Evolutionary conservation across 2,113 vertebrate genomes (phyloP).

Genomic region (Sinocyclocheilus rhinocerous): DNA sequence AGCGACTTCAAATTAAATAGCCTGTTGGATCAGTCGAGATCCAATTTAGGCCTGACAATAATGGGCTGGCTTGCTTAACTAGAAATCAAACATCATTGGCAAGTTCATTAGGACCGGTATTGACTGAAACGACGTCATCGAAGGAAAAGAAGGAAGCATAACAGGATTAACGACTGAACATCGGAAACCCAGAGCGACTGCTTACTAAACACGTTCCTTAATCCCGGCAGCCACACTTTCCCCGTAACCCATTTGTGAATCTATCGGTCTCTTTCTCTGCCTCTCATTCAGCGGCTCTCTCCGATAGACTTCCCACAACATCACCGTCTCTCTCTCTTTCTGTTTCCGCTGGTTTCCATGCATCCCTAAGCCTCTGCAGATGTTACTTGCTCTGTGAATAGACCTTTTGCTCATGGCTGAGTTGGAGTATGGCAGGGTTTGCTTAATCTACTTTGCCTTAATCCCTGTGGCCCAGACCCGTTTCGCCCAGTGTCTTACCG

Average conservation of each 20-base stretch:
- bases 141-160: slow-evolving; percentile 35
- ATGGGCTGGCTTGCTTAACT: slow-evolving; percentile 38
- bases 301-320: slow-evolving; percentile 9
- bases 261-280: background rate
- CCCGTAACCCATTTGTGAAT: slow-evolving; percentile 18
- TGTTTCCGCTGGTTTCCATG: slow-evolving; percentile 47
- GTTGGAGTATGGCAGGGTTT: slow-evolving; percentile 52
- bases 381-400: slow-evolving; percentile 53
- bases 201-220: slow-evolving; percentile 22
- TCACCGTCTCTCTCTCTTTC: slow-evolving; percentile 23
- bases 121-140: slow-evolving; percentile 12
- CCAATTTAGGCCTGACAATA: slow-evolving; percentile 46
- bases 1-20: slow-evolving; percentile 42
- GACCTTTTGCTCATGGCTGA: slow-evolving; percentile 48
- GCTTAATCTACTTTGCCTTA: slow-evolving; percentile 60
- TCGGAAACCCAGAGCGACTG: slow-evolving; percentile 35
- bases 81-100: slow-evolving; percentile 49
- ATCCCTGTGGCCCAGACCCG: slow-evolving; percentile 56
- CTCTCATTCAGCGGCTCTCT: background rate
- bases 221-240: slow-evolving; percentile 31
- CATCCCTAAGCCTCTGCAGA: slow-evolving; percentile 57
- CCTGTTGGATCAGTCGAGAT: slow-evolving; percentile 33
- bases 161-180: slow-evolving; percentile 45
- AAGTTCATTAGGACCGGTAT: slow-evolving; percentile 46
- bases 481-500: slow-evolving; percentile 45